phyloP scores from a whole-genome alignment of 2,113 vertebrate species.

The Panurus biarmicus region DNA sequence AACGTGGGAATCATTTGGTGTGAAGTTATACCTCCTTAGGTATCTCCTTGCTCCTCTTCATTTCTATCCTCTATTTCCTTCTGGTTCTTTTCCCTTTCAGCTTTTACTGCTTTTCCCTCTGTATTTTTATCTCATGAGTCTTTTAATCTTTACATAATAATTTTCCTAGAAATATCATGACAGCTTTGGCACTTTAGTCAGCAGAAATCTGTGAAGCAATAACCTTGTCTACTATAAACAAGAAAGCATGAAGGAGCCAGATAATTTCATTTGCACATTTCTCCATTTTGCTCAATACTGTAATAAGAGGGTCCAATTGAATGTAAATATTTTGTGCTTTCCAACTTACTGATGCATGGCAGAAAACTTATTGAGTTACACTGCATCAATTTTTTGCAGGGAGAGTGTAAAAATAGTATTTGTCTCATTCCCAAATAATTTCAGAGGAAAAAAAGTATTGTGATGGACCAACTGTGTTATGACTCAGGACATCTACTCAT shows the following conservation, averaged over 20 bases:
- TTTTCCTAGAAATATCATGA: not conserved
- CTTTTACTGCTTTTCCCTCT: not conserved
- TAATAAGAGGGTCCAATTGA: not conserved
- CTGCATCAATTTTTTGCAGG: not conserved
- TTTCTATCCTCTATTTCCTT: not conserved
- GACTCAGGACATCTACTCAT: not conserved
- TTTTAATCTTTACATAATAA: not conserved
- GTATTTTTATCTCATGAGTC: not conserved
- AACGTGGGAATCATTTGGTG: not conserved
- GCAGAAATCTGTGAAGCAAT: conserved; percentile 23
- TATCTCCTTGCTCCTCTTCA: not conserved
- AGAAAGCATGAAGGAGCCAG: not conserved
- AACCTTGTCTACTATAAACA: not conserved
- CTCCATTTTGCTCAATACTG: not conserved
- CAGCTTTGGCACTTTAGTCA: conserved; percentile 32
- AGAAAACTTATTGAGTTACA: not conserved
- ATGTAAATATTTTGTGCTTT: not conserved
- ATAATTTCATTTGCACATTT: not conserved
- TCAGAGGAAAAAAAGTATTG: not conserved
- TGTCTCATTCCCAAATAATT: not conserved
- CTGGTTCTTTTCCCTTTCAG: not conserved
- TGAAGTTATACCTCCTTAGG: not conserved
- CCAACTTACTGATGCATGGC: not conserved
- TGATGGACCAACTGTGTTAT: not conserved
- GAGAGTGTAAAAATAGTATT: not conserved